Evolutionary conservation across 2,113 vertebrate species (phyloP), one percentile per base, ranked within the genome.

Genomic region (Plectropomus leopardus): DNA sequence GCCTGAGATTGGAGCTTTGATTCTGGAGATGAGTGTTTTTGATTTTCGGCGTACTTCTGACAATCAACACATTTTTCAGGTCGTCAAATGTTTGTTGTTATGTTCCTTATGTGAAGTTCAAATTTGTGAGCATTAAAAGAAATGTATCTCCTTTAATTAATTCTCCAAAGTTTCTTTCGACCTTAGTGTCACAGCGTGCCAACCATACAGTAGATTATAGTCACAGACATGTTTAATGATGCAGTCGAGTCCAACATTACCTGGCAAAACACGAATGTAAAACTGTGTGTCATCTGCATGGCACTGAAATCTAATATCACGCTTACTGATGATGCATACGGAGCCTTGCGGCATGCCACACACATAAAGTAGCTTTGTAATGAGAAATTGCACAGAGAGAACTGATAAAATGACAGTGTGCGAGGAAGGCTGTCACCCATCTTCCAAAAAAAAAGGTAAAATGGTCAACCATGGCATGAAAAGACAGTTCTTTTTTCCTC

Each of bases 251-350:
- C 15, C 23, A 64, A n/a, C n/a, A n/a, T n/a, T n/a, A n/a, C n/a
- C n/a, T n/a, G n/a, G n/a, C 16, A 24, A 61, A 61, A 47, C 16
- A 65, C 13, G 47, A 5, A 40, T 40, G 26, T 32, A 21, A 47
- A 48, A 66, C 45, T 66, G 63, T 21, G 58, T 61, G 44, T 14
- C 63, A 66, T 9, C n/a, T 16, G 36, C 36, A 24, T 36, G 0
- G 60, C 24, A 65, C 13, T 65, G 24, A 30, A 65, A 64, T 11
- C 15, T 47, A 45, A 64, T 64, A 44, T 45, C 42, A 47, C 21
- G 61, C 61, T 21, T 30, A 30, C 5, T 7, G 42, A 45, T 47
- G 42, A 28, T n/a, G 60, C 15, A 45, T 5, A 64, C 40, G 28
- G 40, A 61, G 34, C 34, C 21, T 40, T 24, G 42, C 36, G 44